These are phyloP conservation scores for Trichogramma pretiosum DNA, from an alignment of 1,140 invertebrate genomes.

Conservation along the genomic window DNA sequence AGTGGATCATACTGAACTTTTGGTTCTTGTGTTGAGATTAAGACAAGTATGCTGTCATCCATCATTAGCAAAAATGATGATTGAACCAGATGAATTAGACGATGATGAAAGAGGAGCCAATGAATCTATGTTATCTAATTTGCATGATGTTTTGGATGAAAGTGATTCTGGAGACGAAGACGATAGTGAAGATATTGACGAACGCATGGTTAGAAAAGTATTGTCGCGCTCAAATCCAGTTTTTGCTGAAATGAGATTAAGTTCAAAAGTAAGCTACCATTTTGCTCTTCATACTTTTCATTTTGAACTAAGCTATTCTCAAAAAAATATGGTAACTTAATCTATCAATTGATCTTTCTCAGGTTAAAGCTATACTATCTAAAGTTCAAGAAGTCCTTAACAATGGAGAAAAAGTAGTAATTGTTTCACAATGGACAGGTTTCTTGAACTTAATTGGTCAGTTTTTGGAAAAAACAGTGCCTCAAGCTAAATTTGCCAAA, in stretches of 20 bases:
- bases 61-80: conserved; percentile 58
- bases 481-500: conserved; percentile 46
- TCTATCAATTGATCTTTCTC: no score
- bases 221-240: conserved; percentile 51
- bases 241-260: conserved; percentile 48
- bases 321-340: not conserved
- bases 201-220: conserved; percentile 25
- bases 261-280: conserved; percentile 43
- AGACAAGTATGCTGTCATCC: conserved; percentile 78
- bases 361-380: conserved; percentile 45
- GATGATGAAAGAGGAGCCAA: conserved; percentile 33
- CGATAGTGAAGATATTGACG: conserved; percentile 25
- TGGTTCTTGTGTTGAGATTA: conserved; percentile 65
- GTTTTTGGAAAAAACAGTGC: conserved; percentile 48
- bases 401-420: conserved; percentile 62
- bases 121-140: conserved; percentile 41
- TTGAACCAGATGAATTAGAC: conserved; percentile 37
- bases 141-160: conserved; percentile 16
- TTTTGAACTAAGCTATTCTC: conserved; percentile 43
- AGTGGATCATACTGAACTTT: conserved; percentile 59
- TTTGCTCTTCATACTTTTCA: conserved; percentile 11
- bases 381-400: conserved; percentile 47
- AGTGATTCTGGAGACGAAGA: conserved; percentile 19
- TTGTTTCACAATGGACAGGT: conserved; percentile 82
- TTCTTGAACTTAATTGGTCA: conserved; percentile 61